Base-by-base conservation (phyloP, 2,888 invertebrate species). In the Agrilus biguttatus region DNA sequence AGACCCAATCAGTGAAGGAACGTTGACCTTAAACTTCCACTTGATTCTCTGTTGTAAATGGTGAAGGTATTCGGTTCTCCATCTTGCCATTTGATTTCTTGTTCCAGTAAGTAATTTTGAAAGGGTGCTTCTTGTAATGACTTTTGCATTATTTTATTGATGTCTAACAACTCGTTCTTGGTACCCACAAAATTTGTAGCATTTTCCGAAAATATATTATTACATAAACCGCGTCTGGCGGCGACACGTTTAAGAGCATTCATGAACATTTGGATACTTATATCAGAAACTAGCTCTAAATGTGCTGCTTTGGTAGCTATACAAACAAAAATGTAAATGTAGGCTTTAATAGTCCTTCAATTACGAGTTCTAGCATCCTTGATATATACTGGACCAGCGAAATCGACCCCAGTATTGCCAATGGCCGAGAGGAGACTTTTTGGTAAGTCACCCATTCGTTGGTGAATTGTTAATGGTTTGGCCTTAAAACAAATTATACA, bases 401-500 rank as follows among this genome's bases (percentile, higher is more conserved):
- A 57, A 42, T 58, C 56, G 1, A 55, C 39, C 1, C 55, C 56
- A 35, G 43, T 36, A 13, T 47, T 47, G 6, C 36, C 44, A 46
- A 58, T 36, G 57, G 49, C 10, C 50, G 40, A 10, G 46, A 35
- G 8, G 14, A 56, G 39, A 7, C 40, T 10, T 13, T 23, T 23
- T 1, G 57, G 59, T 14, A 59, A 46, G 36, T 57, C 34, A 14
- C 53, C 55, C 57, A 60, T 59, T 37, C 36, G 33, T 17, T 44
- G 28, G 13, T 37, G 14, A 6, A 43, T 17, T 17, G 33, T 17
- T 36, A 8, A 14, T 8, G 48, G 39, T 8, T 44, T 45, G 3
- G 36, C 36, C 32, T 41, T 32, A 39, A 38, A 40, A 43, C 48
- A 51, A 12, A 14, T 34, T 3, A 49, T 36, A 36, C 46, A 45